phyloP scores from a whole-genome alignment of 2,113 vertebrate genomes.

The Stigmatopora nigra region DNA sequence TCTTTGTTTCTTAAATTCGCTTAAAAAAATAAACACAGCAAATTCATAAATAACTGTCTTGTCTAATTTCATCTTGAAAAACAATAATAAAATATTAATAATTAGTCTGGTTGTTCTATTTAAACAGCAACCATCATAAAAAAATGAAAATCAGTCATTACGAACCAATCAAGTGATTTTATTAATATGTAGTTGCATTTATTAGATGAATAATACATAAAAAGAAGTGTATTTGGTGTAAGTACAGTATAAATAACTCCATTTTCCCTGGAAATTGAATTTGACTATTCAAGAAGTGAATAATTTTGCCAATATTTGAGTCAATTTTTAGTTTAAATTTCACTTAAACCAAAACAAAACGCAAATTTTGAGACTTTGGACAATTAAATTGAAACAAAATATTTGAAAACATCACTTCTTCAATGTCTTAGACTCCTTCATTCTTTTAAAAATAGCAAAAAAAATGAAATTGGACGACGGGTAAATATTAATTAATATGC shows the following conservation, averaged over 20 bases:
- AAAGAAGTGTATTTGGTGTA: background rate
- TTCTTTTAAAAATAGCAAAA: slow-evolving; percentile 11
- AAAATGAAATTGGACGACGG: slow-evolving; percentile 12
- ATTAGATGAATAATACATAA: background rate
- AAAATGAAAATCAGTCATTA: background rate
- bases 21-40: too few species aligned
- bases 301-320: too few species aligned
- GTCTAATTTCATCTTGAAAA: too few species aligned
- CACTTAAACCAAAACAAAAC: background rate
- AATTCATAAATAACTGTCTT: too few species aligned
- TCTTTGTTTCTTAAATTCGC: too few species aligned
- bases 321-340: too few species aligned
- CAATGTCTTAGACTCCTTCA: slow-evolving; percentile 25
- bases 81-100: too few species aligned
- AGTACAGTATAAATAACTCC: slow-evolving; percentile 10
- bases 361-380: background rate
- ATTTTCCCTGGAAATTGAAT: background rate
- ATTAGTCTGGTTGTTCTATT: too few species aligned
- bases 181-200: background rate
- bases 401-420: background rate
- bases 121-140: too few species aligned
- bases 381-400: background rate
- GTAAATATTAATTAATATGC: background rate
- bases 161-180: background rate
- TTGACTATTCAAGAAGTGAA: too few species aligned